Percentiles rank a stretch among this genome's conserved stretches.
Conservation (phyloP, 2,113 vertebrate genomes). For the Phalacrocorax pelagicus region DNA sequence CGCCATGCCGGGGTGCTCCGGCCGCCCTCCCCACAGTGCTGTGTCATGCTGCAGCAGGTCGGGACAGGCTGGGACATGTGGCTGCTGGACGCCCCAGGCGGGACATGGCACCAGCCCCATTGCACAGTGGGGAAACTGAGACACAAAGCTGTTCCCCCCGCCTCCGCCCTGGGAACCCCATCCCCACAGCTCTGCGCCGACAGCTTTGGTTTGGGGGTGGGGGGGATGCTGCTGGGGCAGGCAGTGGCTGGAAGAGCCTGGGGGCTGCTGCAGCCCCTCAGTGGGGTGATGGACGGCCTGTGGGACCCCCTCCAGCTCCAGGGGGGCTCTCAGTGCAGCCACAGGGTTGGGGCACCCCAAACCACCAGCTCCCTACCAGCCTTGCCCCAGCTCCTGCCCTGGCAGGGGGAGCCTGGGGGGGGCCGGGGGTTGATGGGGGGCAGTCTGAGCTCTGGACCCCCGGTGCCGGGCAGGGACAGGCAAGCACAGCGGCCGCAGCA, state of each 20-base stretch:
- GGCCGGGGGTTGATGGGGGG: not conserved
- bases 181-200: not conserved
- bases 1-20: fast-evolving
- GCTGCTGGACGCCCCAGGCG: not conserved
- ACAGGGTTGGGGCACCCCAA: not conserved
- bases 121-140: not conserved
- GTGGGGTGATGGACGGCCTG: not conserved
- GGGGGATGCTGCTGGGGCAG: not conserved
- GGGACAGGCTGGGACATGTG: not conserved
- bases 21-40: not conserved
- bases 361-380: not conserved
- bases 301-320: not conserved
- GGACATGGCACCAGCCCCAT: not conserved
- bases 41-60: not conserved
- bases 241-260: not conserved
- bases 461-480: not conserved
- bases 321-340: not conserved
- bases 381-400: not conserved
- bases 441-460: not conserved
- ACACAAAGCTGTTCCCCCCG: not conserved
- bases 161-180: too few species aligned
- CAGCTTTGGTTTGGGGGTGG: not conserved
- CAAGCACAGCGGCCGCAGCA: not conserved
- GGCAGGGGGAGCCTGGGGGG: not conserved
- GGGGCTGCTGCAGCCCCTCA: not conserved